phyloP scores from a whole-genome alignment of 2,888 invertebrate species.

The Drosophila kokeensis region DNA sequence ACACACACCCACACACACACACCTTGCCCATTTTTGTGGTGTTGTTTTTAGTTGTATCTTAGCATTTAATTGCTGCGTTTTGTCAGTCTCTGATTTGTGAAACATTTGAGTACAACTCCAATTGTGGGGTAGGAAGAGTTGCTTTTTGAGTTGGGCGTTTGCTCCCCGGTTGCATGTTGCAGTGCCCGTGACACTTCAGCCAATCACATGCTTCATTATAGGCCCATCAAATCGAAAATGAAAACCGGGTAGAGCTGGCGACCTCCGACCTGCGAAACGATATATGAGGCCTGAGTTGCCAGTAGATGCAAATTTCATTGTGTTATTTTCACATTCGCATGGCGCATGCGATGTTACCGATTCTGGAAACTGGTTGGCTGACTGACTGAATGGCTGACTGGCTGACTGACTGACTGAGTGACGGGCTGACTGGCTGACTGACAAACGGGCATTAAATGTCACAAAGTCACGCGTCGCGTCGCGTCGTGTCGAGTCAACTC shows the following conservation, averaged over 20 bases:
- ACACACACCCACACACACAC: slow-evolving; percentile 22
- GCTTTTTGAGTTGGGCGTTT: neutral
- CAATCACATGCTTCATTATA: slow-evolving; percentile 77
- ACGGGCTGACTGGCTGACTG: slow-evolving; percentile 39
- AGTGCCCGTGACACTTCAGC: slow-evolving; percentile 66
- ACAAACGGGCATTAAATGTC: slow-evolving; percentile 77
- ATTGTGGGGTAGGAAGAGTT: neutral
- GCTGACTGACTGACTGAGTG: slow-evolving; percentile 8
- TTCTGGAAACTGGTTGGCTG: slow-evolving; percentile 32
- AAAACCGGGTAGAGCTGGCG: neutral
- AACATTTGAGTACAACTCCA: slow-evolving; percentile 27
- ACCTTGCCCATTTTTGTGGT: slow-evolving; percentile 54
- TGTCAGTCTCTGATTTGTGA: slow-evolving; percentile 29
- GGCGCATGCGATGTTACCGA: slow-evolving; percentile 45
- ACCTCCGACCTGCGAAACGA: slow-evolving; percentile 8
- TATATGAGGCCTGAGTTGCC: slow-evolving; percentile 5
- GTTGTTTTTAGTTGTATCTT: slow-evolving; percentile 37
- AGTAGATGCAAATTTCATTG: slow-evolving; percentile 69
- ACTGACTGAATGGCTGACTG: slow-evolving; percentile 10
- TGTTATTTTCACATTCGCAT: slow-evolving; percentile 73
- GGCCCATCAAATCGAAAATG: slow-evolving; percentile 57
- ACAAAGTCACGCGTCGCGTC: slow-evolving; percentile 70
- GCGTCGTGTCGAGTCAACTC: slow-evolving; percentile 52
- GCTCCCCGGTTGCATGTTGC: slow-evolving; percentile 25
- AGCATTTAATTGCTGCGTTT: slow-evolving; percentile 40